phyloP scores from a whole-genome alignment of 2,113 vertebrate species.

The Pteruthius melanotis region DNA sequence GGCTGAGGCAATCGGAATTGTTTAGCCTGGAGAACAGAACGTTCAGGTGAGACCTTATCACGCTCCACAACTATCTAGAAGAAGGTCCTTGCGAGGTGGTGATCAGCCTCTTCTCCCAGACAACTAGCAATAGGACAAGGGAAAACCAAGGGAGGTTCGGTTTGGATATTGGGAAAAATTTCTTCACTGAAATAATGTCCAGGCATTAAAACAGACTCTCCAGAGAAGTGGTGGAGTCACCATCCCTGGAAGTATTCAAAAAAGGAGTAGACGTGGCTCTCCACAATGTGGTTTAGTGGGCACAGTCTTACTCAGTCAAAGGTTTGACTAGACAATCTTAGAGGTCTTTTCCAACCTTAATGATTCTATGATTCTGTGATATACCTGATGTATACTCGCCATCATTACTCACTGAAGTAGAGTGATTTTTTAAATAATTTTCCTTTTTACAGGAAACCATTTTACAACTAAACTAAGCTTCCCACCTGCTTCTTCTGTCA shows the following conservation, averaged over 20 bases:
- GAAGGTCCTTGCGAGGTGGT: not conserved
- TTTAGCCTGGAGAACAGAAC: not conserved
- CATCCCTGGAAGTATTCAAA: not conserved
- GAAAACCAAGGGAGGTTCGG: not conserved
- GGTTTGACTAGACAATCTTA: not conserved
- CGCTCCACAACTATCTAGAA: rapidly evolving
- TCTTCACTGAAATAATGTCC: not conserved
- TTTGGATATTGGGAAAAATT: not conserved
- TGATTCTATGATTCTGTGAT: not conserved
- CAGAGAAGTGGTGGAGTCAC: too few relatives aligned
- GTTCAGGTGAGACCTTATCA: not conserved
- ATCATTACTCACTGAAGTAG: not conserved
- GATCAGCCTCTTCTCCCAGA: not conserved
- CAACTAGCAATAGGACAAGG: not conserved
- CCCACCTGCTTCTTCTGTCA: not conserved
- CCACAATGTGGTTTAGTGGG: not conserved
- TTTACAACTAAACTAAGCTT: not conserved
- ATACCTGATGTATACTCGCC: not conserved
- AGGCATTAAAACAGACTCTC: not conserved
- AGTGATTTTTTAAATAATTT: not conserved
- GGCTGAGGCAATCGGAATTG: not conserved
- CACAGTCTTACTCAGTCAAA: rapidly evolving
- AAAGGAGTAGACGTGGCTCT: not conserved
- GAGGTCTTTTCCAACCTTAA: not conserved
- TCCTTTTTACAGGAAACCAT: not conserved